Evolutionary conservation across 2,888 invertebrate genomes (phyloP), one percentile per base, ranked within the genome.

Genomic region (Pinctada fucata): DNA sequence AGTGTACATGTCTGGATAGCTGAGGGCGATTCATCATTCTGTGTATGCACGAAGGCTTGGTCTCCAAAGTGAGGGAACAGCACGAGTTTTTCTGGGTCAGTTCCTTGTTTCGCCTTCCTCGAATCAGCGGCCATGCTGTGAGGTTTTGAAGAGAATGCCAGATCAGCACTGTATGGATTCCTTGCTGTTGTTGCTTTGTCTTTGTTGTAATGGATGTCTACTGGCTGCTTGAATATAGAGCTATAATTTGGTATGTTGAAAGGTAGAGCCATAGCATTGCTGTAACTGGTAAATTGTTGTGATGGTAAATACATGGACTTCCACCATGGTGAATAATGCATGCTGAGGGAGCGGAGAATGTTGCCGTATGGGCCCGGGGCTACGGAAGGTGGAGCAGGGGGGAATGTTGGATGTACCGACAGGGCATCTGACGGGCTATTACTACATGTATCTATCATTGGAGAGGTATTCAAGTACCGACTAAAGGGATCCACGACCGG

Each of bases 261-360:
- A 45, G 78, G 50, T 31, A 73, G 64, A 45, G 68, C 67, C 2
- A 73, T 68, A 5, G 73, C 68, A 16, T 73, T 73, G 64, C 50
- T 63, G 50, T 64, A 63, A 58, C 13, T 58, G 6, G 73, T 47
- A 48, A 64, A 73, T 31, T 58, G 73, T 49, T 73, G 76, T 16
- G 73, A 64, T 10, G 72, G 76, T 45, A 79, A n/a, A 48, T 77
- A 80, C 63, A 76, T 64, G 3, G 80, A 77, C 16, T 80, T 80
- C 80, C 80, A 80, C 80, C 80, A 80, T 13, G 80, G 80, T 2
- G 70, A 79, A 72, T 85, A 85, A 47, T 83, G 83, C 66, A 83
- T 72, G 77, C 85, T 85, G 71, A 85, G 79, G 3, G 85, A 80
- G 49, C 83, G 74, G 5, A 85, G 77, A 58, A 81, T 82, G 64